Evolutionary conservation across 2,888 invertebrate genomes (phyloP).

Genomic region (Digitonthophagus gazella): DNA sequence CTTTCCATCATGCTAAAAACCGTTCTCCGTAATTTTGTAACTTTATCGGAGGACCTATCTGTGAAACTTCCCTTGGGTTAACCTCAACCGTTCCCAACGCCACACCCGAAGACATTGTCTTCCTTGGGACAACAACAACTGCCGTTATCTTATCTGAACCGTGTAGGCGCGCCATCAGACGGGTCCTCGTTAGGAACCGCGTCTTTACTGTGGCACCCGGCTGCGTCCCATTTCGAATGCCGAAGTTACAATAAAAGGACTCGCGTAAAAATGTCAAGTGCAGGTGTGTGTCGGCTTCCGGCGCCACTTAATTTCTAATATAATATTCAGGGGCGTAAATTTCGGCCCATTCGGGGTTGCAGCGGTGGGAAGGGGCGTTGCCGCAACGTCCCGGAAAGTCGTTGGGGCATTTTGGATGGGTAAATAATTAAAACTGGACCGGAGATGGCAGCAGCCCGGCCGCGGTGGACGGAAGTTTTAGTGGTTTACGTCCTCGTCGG

Average conservation of each 20-base stretch:
- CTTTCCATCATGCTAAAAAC: not conserved
- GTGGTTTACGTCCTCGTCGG: not conserved
- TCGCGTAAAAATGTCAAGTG: conserved; percentile 14
- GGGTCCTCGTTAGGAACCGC: not conserved
- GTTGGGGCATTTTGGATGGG: not conserved
- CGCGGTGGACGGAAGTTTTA: not conserved
- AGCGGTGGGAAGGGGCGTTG: not conserved
- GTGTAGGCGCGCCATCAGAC: not conserved
- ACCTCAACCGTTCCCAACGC: not conserved
- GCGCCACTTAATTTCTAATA: conserved; percentile 18
- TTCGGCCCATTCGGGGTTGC: not conserved
- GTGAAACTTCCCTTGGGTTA: not conserved
- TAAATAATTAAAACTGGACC: not conserved
- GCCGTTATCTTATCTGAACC: not conserved
- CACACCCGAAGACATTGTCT: not conserved
- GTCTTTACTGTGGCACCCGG: not conserved
- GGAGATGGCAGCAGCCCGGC: not conserved
- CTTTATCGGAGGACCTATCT: not conserved
- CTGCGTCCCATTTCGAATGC: not conserved
- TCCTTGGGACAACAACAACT: not conserved
- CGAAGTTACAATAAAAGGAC: conserved; percentile 10
- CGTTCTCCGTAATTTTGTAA: not conserved
- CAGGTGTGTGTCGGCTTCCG: not conserved
- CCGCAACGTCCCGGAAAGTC: not conserved
- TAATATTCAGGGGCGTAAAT: conserved; percentile 14